Evolutionary conservation across 2,888 invertebrate genomes (phyloP).

Genomic region (Argyra leucocephala): DNA sequence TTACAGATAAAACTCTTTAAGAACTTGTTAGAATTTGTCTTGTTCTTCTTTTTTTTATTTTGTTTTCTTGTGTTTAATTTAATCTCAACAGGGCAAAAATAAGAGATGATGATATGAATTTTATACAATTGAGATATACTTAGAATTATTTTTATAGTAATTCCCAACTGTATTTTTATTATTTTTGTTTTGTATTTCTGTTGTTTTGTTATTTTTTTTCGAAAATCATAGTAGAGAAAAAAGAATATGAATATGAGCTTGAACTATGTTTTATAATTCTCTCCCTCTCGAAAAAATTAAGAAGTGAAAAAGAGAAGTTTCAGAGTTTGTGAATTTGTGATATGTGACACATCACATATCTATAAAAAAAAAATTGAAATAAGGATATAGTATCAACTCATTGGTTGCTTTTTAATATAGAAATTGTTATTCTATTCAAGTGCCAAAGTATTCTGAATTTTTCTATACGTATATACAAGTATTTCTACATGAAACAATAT

Average conservation of each 20-base stretch:
- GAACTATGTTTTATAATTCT: no score
- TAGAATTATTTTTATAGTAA: neutral
- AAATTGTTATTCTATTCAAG: neutral
- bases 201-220: no score
- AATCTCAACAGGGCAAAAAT: slow-evolving; percentile 4
- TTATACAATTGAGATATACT: neutral
- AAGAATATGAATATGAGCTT: no score
- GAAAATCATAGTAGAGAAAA: no score
- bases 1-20: neutral
- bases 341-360: neutral
- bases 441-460: neutral
- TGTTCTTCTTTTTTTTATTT: neutral
- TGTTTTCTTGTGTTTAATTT: neutral
- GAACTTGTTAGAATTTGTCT: neutral
- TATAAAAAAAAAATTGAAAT: neutral
- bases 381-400: neutral
- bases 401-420: neutral
- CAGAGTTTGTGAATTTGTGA: no score
- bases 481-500: neutral
- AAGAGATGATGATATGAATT: neutral
- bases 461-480: no score
- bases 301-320: no score
- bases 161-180: neutral
- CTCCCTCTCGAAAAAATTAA: no score
- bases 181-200: no score